These are phyloP conservation scores for Clarias gariepinus DNA, from an alignment of 2,113 vertebrate species.

Conservation along the genomic window DNA sequence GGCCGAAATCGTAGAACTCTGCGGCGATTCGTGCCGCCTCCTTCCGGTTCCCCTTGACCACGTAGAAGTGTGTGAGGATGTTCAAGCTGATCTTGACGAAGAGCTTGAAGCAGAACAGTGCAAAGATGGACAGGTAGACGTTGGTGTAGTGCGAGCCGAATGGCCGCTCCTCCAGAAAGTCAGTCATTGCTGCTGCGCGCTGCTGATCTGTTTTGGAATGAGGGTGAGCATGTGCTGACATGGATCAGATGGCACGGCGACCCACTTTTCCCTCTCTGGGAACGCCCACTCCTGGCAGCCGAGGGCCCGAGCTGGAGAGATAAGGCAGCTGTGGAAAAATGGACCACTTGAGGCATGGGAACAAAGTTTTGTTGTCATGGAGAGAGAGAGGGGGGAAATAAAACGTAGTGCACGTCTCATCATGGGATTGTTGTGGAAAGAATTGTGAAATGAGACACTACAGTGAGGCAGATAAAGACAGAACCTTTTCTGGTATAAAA, in stretches of 20 bases:
- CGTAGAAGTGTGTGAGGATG: slow-evolving; percentile 89
- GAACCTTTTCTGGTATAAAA: not conserved
- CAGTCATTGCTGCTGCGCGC: slow-evolving; percentile 76
- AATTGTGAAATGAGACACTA: not conserved
- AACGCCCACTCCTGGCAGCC: slow-evolving; percentile 65
- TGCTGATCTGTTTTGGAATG: slow-evolving; percentile 70
- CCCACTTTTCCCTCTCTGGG: slow-evolving; percentile 62
- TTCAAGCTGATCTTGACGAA: slow-evolving; percentile 89
- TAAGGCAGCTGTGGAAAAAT: slow-evolving; percentile 45
- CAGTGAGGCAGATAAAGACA: not conserved
- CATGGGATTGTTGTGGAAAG: slow-evolving; percentile 5
- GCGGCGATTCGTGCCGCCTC: slow-evolving; percentile 86
- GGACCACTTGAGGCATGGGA: slow-evolving; percentile 47
- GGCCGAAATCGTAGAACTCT: slow-evolving; percentile 84
- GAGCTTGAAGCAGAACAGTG: slow-evolving; percentile 88
- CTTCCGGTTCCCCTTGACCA: slow-evolving; percentile 86
- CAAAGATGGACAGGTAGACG: slow-evolving; percentile 88
- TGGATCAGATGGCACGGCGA: slow-evolving; percentile 74
- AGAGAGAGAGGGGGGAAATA: not conserved
- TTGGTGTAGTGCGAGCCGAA: slow-evolving; percentile 82
- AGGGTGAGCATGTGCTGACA: slow-evolving; percentile 70
- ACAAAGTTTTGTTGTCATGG: slow-evolving; percentile 42
- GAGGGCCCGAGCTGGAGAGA: slow-evolving; percentile 29
- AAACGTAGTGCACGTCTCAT: slow-evolving; percentile 9
- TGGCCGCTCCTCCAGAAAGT: slow-evolving; percentile 80